A percentile compares a stretch with the other conserved stretches of the same genome.
Evolutionary conservation across 2,797 vertebrate species (phyloP).

Genomic region (Danio jaintianensis): DNA sequence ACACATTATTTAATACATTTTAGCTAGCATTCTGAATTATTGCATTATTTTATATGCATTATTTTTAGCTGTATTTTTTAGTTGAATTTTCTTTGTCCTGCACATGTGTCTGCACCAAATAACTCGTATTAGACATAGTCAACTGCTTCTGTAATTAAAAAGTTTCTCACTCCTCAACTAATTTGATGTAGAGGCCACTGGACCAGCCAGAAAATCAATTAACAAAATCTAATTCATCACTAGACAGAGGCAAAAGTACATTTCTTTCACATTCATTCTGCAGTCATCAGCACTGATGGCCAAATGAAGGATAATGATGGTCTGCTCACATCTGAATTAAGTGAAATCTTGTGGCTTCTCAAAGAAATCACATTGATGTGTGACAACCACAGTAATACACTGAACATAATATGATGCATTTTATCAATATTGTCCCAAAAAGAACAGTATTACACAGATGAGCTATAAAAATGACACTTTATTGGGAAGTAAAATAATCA

Average conservation of each 20-base stretch:
- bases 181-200: slow-evolving; percentile 5
- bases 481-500: not conserved
- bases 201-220: slow-evolving; percentile 38
- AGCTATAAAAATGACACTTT: not conserved
- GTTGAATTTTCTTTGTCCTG: not conserved
- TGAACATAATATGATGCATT: not conserved
- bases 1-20: no score
- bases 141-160: slow-evolving; percentile 1
- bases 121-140: not conserved
- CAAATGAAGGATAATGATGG: slow-evolving; percentile 17
- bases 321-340: not conserved
- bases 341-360: not conserved
- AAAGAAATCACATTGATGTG: not conserved
- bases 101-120: not conserved
- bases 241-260: not conserved
- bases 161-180: slow-evolving; percentile 6
- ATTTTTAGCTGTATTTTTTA: not conserved
- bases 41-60: no score
- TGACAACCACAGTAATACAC: not conserved
- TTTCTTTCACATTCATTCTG: slow-evolving; percentile 25
- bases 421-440: not conserved
- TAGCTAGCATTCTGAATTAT: no score
- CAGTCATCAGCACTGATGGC: slow-evolving; percentile 20
- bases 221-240: slow-evolving; percentile 21
- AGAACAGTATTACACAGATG: not conserved